These are phyloP conservation scores for Psittacula derbiana DNA, from an alignment of 2,797 vertebrate genomes.

Conservation along the genomic window DNA sequence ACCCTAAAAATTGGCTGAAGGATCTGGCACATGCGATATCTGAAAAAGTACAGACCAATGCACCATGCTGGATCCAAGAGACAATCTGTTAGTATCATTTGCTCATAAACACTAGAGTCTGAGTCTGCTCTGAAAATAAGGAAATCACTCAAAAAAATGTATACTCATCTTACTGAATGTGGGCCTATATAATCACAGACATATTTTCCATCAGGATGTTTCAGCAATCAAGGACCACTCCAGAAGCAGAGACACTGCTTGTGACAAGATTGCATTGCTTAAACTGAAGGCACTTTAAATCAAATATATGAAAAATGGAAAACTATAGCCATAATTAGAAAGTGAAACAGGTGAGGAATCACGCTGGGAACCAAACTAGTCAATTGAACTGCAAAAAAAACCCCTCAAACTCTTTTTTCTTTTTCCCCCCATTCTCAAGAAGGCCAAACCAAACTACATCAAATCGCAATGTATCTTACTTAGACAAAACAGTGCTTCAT, in stretches of 20 bases:
- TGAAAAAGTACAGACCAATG: background rate
- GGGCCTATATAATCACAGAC: background rate
- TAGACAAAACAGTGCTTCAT: background rate
- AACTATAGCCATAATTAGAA: background rate
- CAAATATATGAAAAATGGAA: background rate
- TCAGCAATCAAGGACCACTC: background rate
- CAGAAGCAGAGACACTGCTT: background rate
- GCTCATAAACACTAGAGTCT: background rate
- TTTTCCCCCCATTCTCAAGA: fast-evolving
- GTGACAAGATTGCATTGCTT: background rate
- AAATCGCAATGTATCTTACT: background rate
- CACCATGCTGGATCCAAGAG: background rate
- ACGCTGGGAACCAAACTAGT: background rate
- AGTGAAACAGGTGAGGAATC: background rate
- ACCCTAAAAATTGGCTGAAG: background rate
- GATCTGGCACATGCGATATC: background rate
- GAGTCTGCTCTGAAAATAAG: background rate
- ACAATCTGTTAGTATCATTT: background rate
- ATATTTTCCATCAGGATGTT: background rate
- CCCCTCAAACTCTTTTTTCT: background rate
- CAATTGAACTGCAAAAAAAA: background rate
- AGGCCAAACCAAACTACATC: background rate
- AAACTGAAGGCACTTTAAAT: background rate
- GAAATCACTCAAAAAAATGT: background rate
- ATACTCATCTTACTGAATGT: background rate